Percentiles rank a stretch among this genome's conserved stretches.
Conservation (phyloP, 1,140 invertebrate genomes). For the Pseudomyrmex gracilis region DNA sequence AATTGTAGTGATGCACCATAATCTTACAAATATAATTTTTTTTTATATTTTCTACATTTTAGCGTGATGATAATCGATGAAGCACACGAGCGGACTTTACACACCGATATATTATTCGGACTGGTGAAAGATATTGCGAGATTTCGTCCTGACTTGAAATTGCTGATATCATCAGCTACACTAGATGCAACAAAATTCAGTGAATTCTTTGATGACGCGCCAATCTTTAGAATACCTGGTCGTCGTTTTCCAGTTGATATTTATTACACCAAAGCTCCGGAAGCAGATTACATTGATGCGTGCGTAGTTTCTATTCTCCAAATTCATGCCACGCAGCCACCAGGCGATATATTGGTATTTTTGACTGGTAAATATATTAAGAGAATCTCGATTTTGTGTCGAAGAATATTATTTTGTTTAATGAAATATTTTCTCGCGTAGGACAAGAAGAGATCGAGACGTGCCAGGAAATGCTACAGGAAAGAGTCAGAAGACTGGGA, state of each 20-base stretch:
- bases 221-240: slow-evolving; percentile 98
- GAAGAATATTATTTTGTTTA: not conserved
- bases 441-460: slow-evolving; percentile 97
- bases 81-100: slow-evolving; percentile 98
- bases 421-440: slow-evolving; percentile 36
- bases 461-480: slow-evolving; percentile 96
- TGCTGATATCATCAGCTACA: slow-evolving; percentile 99
- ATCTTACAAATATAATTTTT: not conserved
- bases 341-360: slow-evolving; percentile 98
- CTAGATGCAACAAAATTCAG: slow-evolving; percentile 99
- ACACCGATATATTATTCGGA: slow-evolving; percentile 99
- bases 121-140: slow-evolving; percentile 99
- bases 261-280: slow-evolving; percentile 99
- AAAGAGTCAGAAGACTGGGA: slow-evolving; percentile 95
- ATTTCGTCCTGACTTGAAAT: slow-evolving; percentile 97
- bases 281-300: slow-evolving; percentile 99
- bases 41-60: slow-evolving; percentile 67
- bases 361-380: slow-evolving; percentile 91
- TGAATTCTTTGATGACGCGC: slow-evolving; percentile 99
- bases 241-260: slow-evolving; percentile 96
- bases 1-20: too few relatives aligned
- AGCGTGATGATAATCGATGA: slow-evolving; percentile 99
- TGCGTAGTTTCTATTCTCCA: slow-evolving; percentile 98
- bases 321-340: slow-evolving; percentile 98
- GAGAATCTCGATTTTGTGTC: slow-evolving; percentile 53